Conservation (phyloP, 1,140 invertebrate species). For the Drosophila nigromelanica region DNA sequence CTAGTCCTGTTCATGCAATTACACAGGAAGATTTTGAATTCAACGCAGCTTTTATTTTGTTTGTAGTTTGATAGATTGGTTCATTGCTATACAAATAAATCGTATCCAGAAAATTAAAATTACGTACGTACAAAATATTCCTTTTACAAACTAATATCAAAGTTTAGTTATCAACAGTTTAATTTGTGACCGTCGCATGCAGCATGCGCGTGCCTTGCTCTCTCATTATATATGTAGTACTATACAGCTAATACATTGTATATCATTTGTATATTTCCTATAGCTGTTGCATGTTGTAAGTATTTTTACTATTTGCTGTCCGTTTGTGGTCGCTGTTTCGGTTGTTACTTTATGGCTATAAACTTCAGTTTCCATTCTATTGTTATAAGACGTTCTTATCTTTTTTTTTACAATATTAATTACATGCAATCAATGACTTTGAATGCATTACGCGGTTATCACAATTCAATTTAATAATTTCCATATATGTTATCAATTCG, state of each 20-base stretch:
- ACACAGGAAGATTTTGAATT: slow-evolving; percentile 9
- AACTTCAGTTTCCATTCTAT: slow-evolving; percentile 29
- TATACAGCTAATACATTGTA: slow-evolving; percentile 47
- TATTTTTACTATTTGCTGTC: slow-evolving; percentile 28
- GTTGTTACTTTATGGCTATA: slow-evolving; percentile 47
- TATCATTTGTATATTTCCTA: slow-evolving; percentile 34
- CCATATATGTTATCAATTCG: slow-evolving; percentile 48
- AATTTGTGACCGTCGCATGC: slow-evolving; percentile 74
- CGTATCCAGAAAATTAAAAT: slow-evolving; percentile 66
- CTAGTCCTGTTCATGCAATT: slow-evolving; percentile 7
- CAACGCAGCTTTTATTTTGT: slow-evolving; percentile 19
- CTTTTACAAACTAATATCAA: slow-evolving; percentile 92
- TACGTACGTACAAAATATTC: slow-evolving; percentile 71
- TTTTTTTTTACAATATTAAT: slow-evolving; percentile 37
- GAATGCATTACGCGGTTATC: slow-evolving; percentile 69
- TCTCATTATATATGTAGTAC: slow-evolving; percentile 38
- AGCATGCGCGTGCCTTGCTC: slow-evolving; percentile 83
- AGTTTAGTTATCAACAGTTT: slow-evolving; percentile 87
- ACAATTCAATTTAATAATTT: slow-evolving; percentile 73
- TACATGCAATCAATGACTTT: slow-evolving; percentile 74
- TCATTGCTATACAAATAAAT: slow-evolving; percentile 49
- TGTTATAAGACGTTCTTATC: slow-evolving; percentile 7
- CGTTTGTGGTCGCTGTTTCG: slow-evolving; percentile 20
- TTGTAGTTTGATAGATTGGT: slow-evolving; percentile 31
- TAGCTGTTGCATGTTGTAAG: slow-evolving; percentile 28